A percentile compares a stretch with the other conserved stretches of the same genome.
Evolutionary conservation across 2,113 vertebrate genomes (phyloP).

Genomic region (Reinhardtius hippoglossoides): DNA sequence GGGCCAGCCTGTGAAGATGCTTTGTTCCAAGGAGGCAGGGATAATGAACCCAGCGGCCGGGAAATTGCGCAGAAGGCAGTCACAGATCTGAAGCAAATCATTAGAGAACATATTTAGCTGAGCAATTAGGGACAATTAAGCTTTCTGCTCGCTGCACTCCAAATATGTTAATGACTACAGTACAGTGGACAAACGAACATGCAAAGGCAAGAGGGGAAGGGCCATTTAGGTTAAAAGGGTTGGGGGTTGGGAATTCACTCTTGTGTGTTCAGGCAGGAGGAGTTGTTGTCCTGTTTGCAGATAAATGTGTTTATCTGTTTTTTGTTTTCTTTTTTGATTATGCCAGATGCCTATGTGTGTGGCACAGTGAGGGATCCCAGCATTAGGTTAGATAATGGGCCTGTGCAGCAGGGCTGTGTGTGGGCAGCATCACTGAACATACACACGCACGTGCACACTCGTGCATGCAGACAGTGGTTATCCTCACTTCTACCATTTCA

Average conservation of each 20-base stretch:
- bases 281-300: constrained; percentile 67
- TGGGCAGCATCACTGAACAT: constrained; percentile 44
- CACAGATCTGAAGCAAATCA: constrained; percentile 88
- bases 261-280: constrained; percentile 46
- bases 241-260: constrained; percentile 63
- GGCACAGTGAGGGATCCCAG: constrained; percentile 44
- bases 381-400: constrained; percentile 69
- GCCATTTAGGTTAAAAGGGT: constrained; percentile 83
- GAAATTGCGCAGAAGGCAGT: constrained; percentile 87
- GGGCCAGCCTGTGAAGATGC: constrained; percentile 83
- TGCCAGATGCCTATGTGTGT: constrained; percentile 68
- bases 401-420: constrained; percentile 58
- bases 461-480: constrained; percentile 5
- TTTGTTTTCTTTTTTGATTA: constrained; percentile 53
- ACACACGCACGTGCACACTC: constrained; percentile 22
- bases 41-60: constrained; percentile 87
- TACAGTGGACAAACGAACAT: constrained; percentile 83
- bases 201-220: constrained; percentile 82
- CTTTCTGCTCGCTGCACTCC: constrained; percentile 90
- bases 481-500: constrained; percentile 29
- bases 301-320: constrained; percentile 60
- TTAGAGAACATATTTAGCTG: constrained; percentile 90
- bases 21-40: constrained; percentile 87
- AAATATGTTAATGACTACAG: constrained; percentile 89
- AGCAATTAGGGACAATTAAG: constrained; percentile 95